Conservation (phyloP, 2,888 invertebrate species). For the Hirtodrosophila confusa region DNA sequence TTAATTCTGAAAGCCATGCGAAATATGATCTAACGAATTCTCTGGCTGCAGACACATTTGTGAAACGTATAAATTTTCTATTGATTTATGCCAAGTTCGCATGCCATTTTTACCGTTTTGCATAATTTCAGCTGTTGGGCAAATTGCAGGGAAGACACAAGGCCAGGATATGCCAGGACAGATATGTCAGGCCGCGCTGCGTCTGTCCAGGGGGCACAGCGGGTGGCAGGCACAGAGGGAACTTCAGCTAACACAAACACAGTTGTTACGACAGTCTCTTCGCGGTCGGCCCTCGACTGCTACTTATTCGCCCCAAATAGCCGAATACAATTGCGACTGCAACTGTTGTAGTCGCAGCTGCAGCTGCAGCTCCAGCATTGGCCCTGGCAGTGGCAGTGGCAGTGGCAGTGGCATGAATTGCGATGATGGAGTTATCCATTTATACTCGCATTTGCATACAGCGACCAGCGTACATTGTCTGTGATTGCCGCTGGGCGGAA, state of each 20-base stretch:
- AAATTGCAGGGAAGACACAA: slow-evolving; percentile 66
- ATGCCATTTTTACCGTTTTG: slow-evolving; percentile 80
- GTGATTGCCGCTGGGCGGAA: slow-evolving; percentile 76
- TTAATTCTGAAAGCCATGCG: slow-evolving; percentile 23
- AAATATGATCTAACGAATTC: slow-evolving; percentile 45
- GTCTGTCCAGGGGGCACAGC: too few relatives aligned
- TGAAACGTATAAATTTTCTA: slow-evolving; percentile 79
- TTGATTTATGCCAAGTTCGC: slow-evolving; percentile 80
- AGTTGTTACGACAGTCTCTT: slow-evolving; percentile 70
- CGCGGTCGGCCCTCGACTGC: slow-evolving; percentile 56
- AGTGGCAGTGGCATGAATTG: slow-evolving; percentile 68
- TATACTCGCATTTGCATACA: slow-evolving; percentile 78
- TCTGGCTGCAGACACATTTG: slow-evolving; percentile 48
- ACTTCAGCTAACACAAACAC: slow-evolving; percentile 60
- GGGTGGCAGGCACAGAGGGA: slow-evolving; percentile 8
- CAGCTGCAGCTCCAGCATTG: slow-evolving; percentile 26
- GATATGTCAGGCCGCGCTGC: slow-evolving; percentile 19
- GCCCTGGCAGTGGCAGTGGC: slow-evolving; percentile 51
- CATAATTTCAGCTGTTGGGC: slow-evolving; percentile 76
- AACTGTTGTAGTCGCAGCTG: slow-evolving; percentile 37
- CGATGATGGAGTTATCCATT: slow-evolving; percentile 81
- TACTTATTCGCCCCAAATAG: slow-evolving; percentile 45
- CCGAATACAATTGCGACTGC: slow-evolving; percentile 33
- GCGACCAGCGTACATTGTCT: slow-evolving; percentile 61
- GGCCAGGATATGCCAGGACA: slow-evolving; percentile 33